Percentiles rank a stretch among this genome's conserved stretches.
Conservation (phyloP, 1,140 invertebrate genomes). For the Ericerus pela region DNA sequence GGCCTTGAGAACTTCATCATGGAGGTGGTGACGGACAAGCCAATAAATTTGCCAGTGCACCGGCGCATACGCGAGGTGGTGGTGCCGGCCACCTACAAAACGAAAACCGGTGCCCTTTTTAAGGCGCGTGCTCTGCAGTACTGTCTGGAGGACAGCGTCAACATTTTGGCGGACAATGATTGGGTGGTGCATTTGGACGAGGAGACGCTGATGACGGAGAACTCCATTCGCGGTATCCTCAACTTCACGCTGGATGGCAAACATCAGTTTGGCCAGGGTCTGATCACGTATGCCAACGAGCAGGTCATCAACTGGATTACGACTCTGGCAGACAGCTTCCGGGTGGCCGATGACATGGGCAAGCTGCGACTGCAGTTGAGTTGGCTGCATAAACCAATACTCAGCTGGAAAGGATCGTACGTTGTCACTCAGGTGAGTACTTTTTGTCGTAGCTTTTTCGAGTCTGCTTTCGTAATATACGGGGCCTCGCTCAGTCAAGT, state of each 20-base stretch:
- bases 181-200: slow-evolving; percentile 98
- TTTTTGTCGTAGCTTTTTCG: no score
- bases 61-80: slow-evolving; percentile 65
- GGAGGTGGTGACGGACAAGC: slow-evolving; percentile 92
- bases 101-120: slow-evolving; percentile 80
- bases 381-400: slow-evolving; percentile 84
- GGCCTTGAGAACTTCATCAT: slow-evolving; percentile 93
- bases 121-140: slow-evolving; percentile 93
- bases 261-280: slow-evolving; percentile 91
- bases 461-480: neutral
- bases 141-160: slow-evolving; percentile 81
- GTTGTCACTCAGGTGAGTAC: slow-evolving; percentile 72
- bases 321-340: slow-evolving; percentile 87
- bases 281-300: slow-evolving; percentile 96
- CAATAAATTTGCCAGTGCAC: slow-evolving; percentile 55
- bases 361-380: slow-evolving; percentile 85
- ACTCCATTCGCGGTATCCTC: slow-evolving; percentile 76
- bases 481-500: no score
- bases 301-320: slow-evolving; percentile 94
- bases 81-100: slow-evolving; percentile 69
- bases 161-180: slow-evolving; percentile 73
- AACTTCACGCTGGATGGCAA: slow-evolving; percentile 92
- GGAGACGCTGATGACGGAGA: slow-evolving; percentile 88
- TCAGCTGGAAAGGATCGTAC: slow-evolving; percentile 96
- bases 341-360: slow-evolving; percentile 94